These are phyloP conservation scores for Leucophora obtusa DNA, from an alignment of 2,888 invertebrate genomes.

Conservation along the genomic window DNA sequence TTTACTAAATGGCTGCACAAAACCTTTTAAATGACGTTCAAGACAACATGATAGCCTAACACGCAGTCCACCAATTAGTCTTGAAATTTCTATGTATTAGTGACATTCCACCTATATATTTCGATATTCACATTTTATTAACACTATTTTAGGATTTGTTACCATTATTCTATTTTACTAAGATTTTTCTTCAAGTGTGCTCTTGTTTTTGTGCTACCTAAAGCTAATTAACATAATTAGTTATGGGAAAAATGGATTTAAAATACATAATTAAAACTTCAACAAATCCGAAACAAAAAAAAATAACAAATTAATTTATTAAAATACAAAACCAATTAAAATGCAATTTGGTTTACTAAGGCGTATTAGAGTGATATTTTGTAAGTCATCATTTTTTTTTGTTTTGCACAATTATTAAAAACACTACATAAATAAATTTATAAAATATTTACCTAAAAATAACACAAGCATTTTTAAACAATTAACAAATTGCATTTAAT, in stretches of 20 bases:
- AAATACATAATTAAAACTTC: conserved; percentile 40
- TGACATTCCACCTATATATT: too few relatives aligned
- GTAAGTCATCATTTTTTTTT: neutral
- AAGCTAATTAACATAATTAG: conserved; percentile 62
- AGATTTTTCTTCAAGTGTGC: conserved; percentile 10
- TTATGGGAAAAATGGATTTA: conserved; percentile 55
- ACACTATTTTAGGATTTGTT: too few relatives aligned
- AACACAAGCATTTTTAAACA: conserved; percentile 9
- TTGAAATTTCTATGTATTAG: too few relatives aligned
- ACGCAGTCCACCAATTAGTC: too few relatives aligned
- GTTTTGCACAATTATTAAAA: too few relatives aligned
- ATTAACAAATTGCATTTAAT: conserved; percentile 46
- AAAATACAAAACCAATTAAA: conserved; percentile 42
- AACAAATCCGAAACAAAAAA: conserved; percentile 24
- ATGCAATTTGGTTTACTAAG: conserved; percentile 33
- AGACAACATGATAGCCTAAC: too few relatives aligned
- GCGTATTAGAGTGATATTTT: conserved; percentile 29
- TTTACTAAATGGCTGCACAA: too few relatives aligned
- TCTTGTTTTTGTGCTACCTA: conserved; percentile 20
- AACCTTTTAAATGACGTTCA: too few relatives aligned
- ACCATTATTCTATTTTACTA: too few relatives aligned
- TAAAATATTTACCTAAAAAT: neutral
- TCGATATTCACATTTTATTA: too few relatives aligned
- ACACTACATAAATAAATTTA: neutral
- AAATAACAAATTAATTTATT: conserved; percentile 37